These are phyloP conservation scores for Aradophagus sp. DNA, from an alignment of 1,140 invertebrate genomes.

Conservation along the genomic window DNA sequence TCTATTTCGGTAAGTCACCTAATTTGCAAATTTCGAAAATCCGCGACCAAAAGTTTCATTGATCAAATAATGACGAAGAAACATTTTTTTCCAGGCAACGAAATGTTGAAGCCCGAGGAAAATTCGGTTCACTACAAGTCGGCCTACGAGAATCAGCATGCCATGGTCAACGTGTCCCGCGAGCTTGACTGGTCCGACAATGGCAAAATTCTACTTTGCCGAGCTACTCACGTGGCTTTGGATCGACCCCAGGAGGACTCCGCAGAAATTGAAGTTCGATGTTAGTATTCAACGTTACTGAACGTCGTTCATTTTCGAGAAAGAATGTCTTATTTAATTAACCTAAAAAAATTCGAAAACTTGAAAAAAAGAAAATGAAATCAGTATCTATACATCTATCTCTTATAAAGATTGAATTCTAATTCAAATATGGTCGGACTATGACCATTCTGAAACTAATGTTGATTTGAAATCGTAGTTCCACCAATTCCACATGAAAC, in stretches of 20 bases:
- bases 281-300: constrained; percentile 75
- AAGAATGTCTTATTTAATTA: too few species aligned
- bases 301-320: too few species aligned
- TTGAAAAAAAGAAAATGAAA: too few species aligned
- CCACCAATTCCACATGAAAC: constrained; percentile 80
- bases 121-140: constrained; percentile 74
- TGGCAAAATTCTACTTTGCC: constrained; percentile 79
- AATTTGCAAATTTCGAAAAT: too few species aligned
- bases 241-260: constrained; percentile 70
- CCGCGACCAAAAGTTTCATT: neutral
- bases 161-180: constrained; percentile 79
- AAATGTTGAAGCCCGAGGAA: constrained; percentile 77
- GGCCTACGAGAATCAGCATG: constrained; percentile 65
- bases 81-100: constrained; percentile 75
- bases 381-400: too few species aligned
- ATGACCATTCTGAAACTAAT: too few species aligned
- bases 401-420: too few species aligned
- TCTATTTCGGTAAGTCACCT: constrained; percentile 81
- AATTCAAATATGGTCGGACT: too few species aligned
- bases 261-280: constrained; percentile 77
- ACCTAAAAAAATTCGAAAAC: too few species aligned
- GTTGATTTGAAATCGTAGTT: constrained; percentile 47
- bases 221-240: constrained; percentile 79
- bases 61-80: constrained; percentile 5
- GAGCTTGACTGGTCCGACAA: constrained; percentile 79